These are phyloP conservation scores for Drosophila nigritarsus DNA, from an alignment of 2,888 invertebrate genomes.

Conservation along the genomic window DNA sequence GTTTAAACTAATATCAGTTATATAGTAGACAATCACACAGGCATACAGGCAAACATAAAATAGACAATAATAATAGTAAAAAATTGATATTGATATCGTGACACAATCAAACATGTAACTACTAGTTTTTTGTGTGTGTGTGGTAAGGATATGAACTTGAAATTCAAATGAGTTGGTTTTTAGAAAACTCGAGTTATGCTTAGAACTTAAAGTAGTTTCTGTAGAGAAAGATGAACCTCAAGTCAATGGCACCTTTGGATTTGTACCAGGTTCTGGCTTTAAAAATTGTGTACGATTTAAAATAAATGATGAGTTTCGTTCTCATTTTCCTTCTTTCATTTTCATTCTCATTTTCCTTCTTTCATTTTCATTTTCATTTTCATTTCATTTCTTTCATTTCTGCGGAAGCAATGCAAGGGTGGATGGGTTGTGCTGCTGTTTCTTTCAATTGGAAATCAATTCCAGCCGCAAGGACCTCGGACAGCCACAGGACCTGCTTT, in stretches of 20 bases:
- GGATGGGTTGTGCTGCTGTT: conserved; percentile 10
- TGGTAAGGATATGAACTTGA: conserved; percentile 44
- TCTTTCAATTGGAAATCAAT: conserved; percentile 39
- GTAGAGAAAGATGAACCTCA: conserved; percentile 39
- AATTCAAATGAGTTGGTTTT: conserved; percentile 52
- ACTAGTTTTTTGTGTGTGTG: conserved; percentile 13
- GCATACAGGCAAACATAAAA: conserved; percentile 52
- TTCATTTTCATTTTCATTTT: background rate
- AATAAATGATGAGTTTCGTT: conserved; percentile 23
- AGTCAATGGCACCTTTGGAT: conserved; percentile 55
- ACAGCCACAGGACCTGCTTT: conserved; percentile 32
- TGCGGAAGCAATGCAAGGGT: conserved; percentile 34
- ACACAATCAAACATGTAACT: conserved; percentile 66
- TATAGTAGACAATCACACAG: conserved; percentile 71
- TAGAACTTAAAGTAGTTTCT: conserved; percentile 73
- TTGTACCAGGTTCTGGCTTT: conserved; percentile 46
- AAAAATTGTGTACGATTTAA: conserved; percentile 27
- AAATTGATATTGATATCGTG: conserved; percentile 38
- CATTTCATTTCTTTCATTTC: background rate
- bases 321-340: background rate
- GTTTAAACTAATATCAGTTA: conserved; percentile 74
- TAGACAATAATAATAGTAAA: conserved; percentile 36
- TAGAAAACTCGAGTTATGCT: conserved; percentile 48
- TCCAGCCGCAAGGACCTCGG: conserved; percentile 25
- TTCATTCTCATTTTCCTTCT: too few species aligned